phyloP scores from a whole-genome alignment of 2,113 vertebrate genomes.

The Corythaixoides concolor region DNA sequence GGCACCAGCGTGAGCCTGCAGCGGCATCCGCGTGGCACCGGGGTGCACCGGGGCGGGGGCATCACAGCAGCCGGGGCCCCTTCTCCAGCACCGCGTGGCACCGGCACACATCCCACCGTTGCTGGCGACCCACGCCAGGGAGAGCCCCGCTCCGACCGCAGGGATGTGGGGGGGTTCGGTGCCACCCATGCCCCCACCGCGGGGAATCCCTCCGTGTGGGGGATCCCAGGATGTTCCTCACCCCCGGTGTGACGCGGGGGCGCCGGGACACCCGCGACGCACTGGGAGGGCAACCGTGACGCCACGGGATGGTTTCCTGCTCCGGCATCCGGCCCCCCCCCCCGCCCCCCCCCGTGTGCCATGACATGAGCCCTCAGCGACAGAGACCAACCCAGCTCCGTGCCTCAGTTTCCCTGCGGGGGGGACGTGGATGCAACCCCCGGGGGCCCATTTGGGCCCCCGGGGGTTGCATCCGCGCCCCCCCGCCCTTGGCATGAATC shows the following conservation, averaged over 20 bases:
- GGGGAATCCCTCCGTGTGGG: not conserved
- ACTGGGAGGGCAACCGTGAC: not conserved
- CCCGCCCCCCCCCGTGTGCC: rapidly evolving
- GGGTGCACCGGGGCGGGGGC: not conserved
- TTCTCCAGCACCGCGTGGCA: rapidly evolving
- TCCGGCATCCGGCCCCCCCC: not conserved
- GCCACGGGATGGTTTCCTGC: not conserved
- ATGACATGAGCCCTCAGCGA: too few species aligned
- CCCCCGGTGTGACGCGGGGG: not conserved
- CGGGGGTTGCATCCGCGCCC: too few species aligned
- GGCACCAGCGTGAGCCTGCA: not conserved
- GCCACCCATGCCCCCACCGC: too few species aligned
- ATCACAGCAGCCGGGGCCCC: not conserved
- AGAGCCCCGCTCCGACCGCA: not conserved
- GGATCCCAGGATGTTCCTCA: not conserved
- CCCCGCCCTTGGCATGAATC: too few species aligned
- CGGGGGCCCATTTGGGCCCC: too few species aligned
- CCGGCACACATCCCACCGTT: not conserved
- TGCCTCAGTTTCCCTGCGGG: slow-evolving; percentile 10
- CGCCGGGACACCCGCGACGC: not conserved
- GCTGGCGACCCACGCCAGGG: not conserved
- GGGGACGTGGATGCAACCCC: too few species aligned
- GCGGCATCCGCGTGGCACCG: not conserved
- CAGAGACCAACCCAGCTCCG: not conserved
- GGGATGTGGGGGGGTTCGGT: not conserved